Evolutionary conservation across 1,140 invertebrate species (phyloP).

Genomic region (Cyclina sinensis): DNA sequence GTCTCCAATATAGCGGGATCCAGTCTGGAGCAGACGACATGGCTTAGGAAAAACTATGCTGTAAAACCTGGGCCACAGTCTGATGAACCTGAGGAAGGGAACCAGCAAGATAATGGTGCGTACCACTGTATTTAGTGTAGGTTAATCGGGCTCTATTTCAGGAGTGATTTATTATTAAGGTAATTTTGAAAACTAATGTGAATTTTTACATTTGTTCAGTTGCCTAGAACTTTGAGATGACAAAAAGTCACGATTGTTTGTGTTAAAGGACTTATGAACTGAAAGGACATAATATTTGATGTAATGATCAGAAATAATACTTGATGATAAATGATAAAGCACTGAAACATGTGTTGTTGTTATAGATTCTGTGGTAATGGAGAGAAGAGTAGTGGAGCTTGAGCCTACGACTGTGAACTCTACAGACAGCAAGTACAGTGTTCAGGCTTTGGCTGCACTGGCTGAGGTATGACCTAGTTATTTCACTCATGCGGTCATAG

Average conservation of each 20-base stretch:
- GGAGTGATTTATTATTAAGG: too few species aligned
- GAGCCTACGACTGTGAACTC: conserved; percentile 65
- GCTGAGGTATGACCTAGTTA: conserved; percentile 23
- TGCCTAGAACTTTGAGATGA: too few species aligned
- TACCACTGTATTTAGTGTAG: neutral
- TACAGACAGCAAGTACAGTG: conserved; percentile 88
- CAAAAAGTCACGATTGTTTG: too few species aligned
- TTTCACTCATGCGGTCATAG: too few species aligned
- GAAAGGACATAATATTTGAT: too few species aligned
- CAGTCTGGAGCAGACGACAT: conserved; percentile 96
- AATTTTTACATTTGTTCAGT: too few species aligned
- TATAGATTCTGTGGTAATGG: conserved; percentile 50
- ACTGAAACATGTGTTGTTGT: neutral
- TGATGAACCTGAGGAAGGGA: conserved; percentile 79
- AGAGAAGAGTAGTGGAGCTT: conserved; percentile 74
- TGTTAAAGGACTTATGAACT: too few species aligned
- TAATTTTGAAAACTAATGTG: too few species aligned
- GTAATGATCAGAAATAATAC: too few species aligned
- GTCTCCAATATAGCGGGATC: conserved; percentile 95
- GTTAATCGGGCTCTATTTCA: too few species aligned
- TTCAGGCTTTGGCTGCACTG: conserved; percentile 77
- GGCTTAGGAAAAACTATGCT: conserved; percentile 95
- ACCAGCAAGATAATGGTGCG: conserved; percentile 59
- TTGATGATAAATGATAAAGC: too few species aligned
- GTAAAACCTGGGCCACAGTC: conserved; percentile 90